Percentiles rank a stretch among this genome's conserved stretches.
phyloP scores from a whole-genome alignment of 2,797 vertebrate genomes.

The Myripristis murdjan region DNA sequence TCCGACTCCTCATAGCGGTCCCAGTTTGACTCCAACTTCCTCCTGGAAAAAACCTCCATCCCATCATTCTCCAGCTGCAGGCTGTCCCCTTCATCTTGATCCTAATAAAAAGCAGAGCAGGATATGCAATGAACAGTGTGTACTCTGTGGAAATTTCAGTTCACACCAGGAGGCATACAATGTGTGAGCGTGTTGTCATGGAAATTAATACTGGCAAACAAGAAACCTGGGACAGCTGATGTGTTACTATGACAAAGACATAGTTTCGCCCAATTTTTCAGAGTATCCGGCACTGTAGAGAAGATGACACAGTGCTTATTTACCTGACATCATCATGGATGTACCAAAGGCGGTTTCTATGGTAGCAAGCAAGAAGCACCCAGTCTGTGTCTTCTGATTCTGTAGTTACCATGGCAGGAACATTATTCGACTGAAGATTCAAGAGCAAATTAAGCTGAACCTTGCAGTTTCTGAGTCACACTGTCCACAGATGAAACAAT shows the following conservation, averaged over 20 bases:
- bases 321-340: too few species aligned
- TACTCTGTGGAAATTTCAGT: background rate
- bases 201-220: too few species aligned
- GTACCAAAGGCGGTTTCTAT: constrained; percentile 48
- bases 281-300: background rate
- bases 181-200: too few species aligned
- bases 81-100: constrained; percentile 66
- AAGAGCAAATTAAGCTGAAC: constrained; percentile 21
- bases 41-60: constrained; percentile 87
- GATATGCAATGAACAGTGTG: background rate
- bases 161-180: background rate
- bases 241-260: background rate
- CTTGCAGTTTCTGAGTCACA: background rate
- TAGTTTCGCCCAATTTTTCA: background rate
- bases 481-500: constrained; percentile 2
- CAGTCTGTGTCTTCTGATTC: constrained; percentile 53
- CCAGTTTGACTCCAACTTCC: constrained; percentile 94
- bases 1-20: constrained; percentile 89
- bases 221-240: background rate
- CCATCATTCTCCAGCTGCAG: constrained; percentile 78
- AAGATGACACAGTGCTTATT: background rate
- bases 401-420: constrained; percentile 45
- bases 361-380: constrained; percentile 74
- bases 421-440: constrained; percentile 37
- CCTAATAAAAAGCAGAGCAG: constrained; percentile 49